Evolutionary conservation across 2,797 vertebrate species (phyloP).

Genomic region (Leuciscus waleckii): DNA sequence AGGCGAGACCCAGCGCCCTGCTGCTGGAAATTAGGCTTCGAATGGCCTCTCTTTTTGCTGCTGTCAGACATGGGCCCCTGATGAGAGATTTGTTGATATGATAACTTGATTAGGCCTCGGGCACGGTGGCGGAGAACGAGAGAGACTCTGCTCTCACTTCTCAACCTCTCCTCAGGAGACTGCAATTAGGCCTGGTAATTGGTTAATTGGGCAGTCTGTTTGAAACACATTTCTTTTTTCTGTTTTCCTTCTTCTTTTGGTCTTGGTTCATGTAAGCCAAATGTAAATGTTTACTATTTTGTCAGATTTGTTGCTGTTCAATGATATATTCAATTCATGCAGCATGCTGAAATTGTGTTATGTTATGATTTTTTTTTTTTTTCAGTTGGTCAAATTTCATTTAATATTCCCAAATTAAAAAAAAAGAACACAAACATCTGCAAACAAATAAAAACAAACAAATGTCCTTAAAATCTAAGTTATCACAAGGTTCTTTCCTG

Average conservation of each 20-base stretch:
- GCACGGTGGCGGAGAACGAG: constrained; percentile 71
- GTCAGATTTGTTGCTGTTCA: background rate
- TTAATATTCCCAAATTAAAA: background rate
- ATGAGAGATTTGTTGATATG: constrained; percentile 84
- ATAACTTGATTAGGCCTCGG: constrained; percentile 83
- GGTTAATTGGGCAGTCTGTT: constrained; percentile 69
- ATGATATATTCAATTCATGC: background rate
- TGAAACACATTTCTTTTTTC: background rate
- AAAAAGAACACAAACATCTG: background rate
- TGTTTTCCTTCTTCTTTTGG: background rate
- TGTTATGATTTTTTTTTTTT: background rate
- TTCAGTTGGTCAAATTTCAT: background rate
- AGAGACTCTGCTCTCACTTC: constrained; percentile 71
- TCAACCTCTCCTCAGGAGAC: constrained; percentile 81
- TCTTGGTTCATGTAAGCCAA: background rate
- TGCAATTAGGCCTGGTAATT: constrained; percentile 79
- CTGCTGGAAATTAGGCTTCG: constrained; percentile 79
- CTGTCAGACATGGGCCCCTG: constrained; percentile 76
- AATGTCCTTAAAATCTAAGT: background rate
- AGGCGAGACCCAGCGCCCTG: constrained; percentile 65
- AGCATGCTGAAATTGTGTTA: background rate
- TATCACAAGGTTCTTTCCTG: background rate
- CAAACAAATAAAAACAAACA: background rate
- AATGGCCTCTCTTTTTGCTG: constrained; percentile 75
- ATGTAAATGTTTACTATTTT: background rate